Evolutionary conservation across 2,888 invertebrate genomes (phyloP).

Genomic region (Saturnia japonica): DNA sequence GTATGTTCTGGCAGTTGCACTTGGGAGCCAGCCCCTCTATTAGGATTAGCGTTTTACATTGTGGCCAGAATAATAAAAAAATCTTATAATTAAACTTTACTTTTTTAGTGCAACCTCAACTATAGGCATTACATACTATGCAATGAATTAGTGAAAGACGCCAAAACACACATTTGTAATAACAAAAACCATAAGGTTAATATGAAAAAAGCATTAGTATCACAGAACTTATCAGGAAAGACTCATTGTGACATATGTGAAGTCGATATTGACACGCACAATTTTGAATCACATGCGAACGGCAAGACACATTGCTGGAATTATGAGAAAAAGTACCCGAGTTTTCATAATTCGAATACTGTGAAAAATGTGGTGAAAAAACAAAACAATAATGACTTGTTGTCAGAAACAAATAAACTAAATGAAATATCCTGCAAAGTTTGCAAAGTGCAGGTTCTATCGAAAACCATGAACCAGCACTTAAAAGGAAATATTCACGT

Average conservation of each 20-base stretch:
- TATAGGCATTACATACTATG: slow-evolving; percentile 38
- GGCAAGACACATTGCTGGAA: background rate
- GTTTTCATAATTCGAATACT: background rate
- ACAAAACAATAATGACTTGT: background rate
- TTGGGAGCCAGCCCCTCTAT: too few species aligned
- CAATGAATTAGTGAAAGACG: slow-evolving; percentile 30
- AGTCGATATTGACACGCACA: background rate
- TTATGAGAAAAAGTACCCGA: slow-evolving; percentile 7
- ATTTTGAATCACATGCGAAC: background rate
- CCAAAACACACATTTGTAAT: slow-evolving; percentile 26
- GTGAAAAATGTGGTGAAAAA: background rate
- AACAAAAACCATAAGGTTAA: background rate
- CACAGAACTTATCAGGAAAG: background rate
- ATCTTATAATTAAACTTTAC: background rate
- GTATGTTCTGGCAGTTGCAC: too few species aligned
- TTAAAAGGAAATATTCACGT: background rate
- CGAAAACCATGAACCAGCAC: background rate
- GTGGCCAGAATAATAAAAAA: too few species aligned
- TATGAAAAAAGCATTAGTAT: background rate
- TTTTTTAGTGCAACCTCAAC: slow-evolving; percentile 33
- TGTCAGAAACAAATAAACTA: background rate
- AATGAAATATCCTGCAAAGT: background rate
- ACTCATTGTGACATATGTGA: background rate
- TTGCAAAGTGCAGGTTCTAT: background rate
- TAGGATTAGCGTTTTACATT: too few species aligned